A percentile compares a stretch with the other conserved stretches of the same genome.
These are phyloP conservation scores for Cairina moschata DNA, from an alignment of 2,113 vertebrate genomes.

Conservation along the genomic window DNA sequence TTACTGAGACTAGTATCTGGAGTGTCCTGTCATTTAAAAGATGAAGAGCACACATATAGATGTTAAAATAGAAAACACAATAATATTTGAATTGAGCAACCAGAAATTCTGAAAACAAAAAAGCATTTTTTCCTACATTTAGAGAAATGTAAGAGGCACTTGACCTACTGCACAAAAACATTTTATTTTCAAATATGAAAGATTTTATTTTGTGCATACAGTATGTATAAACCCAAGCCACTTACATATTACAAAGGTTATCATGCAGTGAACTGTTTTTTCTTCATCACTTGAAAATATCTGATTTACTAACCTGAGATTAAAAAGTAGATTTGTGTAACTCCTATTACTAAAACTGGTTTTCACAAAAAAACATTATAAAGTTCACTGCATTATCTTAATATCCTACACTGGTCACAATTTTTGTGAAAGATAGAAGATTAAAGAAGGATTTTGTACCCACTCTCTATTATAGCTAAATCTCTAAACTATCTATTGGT, in stretches of 20 bases:
- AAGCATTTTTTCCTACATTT: neutral
- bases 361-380: constrained; percentile 32
- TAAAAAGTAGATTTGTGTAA: neutral
- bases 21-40: neutral
- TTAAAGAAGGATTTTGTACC: constrained; percentile 62
- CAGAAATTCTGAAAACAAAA: neutral
- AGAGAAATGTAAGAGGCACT: neutral
- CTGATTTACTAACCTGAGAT: neutral
- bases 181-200: neutral
- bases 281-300: neutral
- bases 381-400: constrained; percentile 31
- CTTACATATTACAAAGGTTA: neutral
- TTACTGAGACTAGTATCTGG: neutral
- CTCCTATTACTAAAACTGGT: neutral
- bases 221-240: neutral
- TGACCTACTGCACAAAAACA: neutral
- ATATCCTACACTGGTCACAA: constrained; percentile 30
- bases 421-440: constrained; percentile 42
- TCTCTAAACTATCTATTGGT: constrained; percentile 28
- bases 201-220: neutral
- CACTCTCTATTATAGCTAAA: constrained; percentile 11
- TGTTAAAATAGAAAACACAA: neutral
- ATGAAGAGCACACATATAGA: neutral
- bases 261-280: neutral
- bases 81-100: neutral